Evolutionary conservation across 2,888 invertebrate species (phyloP), one percentile per base, ranked within the genome.

Genomic region (Baccha elongata): DNA sequence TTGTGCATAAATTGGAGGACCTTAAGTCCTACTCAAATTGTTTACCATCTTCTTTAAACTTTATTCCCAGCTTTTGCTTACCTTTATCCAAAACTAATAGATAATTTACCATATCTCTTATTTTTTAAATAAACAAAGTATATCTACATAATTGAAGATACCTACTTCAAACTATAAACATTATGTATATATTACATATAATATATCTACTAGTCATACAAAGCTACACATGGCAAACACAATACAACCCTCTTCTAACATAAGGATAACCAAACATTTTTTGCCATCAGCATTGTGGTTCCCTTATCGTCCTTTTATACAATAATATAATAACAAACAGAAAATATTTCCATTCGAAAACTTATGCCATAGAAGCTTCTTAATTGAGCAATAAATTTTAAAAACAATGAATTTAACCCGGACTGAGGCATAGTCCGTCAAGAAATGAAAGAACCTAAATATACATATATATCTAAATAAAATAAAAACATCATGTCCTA

Each of bases 331-430:
- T 21, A 37, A 55, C 50, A 44, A 15, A 46, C 11, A 17, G 42
- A 52, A 21, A 48, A 5, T n/a, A 42, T 48, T 74, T 44, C 50
- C 10, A 37, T 60, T 46, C n/a, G 48, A 60, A n/a, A 75, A 60
- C 68, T 69, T 62, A 37, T 52, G 53, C 44, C 44, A 46, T 44
- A 15, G 53, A 52, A 44, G 46, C 53, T 13, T 26, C 58, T 62
- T 68, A 75, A 75, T 68, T 52, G 68, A 53, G 42, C 62, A 26
- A 53, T 75, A 68, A 62, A 75, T 75, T 75, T 46, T 46, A 19
- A 60, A 48, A 50, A 37, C 73, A 65, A 73, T 65, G 65, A 65
- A 74, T 65, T 21, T 32, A 48, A 37, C 37, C 29, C 15, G 15
- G 11, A 62, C 11, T 19, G 13, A 21, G 10, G 35, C 21, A 62